Base-by-base conservation (phyloP, 1,140 invertebrate genomes). In the Ips typographus region DNA sequence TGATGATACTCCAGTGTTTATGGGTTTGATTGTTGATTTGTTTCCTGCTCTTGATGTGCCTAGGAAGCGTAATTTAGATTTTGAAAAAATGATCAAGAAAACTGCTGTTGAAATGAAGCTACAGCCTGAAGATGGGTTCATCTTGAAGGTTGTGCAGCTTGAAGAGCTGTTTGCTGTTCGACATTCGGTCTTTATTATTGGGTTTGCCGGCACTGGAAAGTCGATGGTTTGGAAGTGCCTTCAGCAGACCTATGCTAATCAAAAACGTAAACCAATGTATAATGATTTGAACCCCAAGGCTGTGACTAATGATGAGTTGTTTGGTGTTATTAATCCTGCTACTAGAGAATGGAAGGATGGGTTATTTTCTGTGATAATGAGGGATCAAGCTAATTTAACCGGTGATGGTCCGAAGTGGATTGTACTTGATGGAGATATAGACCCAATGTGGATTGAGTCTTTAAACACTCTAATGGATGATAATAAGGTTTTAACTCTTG, bases 271-370 rank as follows among this genome's bases (percentile, higher is more conserved):
- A 78, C 95, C 96, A 1, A 83, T 88, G 49, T 95, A 90, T 70
- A 90, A 94, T 77, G 95, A 98, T 79, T 82, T 98, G 3, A 94
- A 98, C 79, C 96, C 96, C 1, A 97, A 97, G 83, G 94, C 95
- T 41, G 93, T 98, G 3, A 97, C 95, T 0, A 98, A 95, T 76
- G 94, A 98, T 77, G 96, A 98, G 80, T 83, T 98, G 36, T 98
- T 97, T 82, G 96, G 96, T 6, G 89, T 96, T 55, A 97, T 98
- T 62, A 98, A 98, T 84, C 92, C 95, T 7, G 84, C 94, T 0
- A 98, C 96, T 0, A 85, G 95, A 75, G 96, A 98, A 84, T 98
- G 96, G 95, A 97, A 95, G 80, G 95, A 98, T 81, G 95, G 95
- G 66, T 83, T 98, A 53, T 94, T 98, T 78, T 98, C 95, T 0